Evolutionary conservation across 2,797 vertebrate species (phyloP).

Genomic region (Lophura swinhoii): DNA sequence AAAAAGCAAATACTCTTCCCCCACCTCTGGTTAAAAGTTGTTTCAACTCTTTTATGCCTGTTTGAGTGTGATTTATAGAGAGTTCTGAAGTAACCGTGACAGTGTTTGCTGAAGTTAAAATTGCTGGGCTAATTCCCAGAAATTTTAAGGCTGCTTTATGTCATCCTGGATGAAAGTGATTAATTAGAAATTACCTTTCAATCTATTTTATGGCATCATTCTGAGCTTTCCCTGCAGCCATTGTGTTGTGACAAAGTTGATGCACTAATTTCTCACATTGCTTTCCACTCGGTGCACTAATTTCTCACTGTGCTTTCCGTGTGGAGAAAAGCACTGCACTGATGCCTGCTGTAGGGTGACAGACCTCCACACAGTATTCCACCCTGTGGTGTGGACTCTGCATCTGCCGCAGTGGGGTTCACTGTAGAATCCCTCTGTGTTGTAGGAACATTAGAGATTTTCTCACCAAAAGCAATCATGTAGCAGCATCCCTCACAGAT

Average conservation of each 20-base stretch:
- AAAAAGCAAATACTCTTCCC: background rate
- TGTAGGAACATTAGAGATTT: background rate
- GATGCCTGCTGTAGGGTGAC: background rate
- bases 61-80: background rate
- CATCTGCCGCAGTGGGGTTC: background rate
- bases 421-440: background rate
- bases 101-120: background rate
- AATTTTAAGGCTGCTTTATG: constrained; percentile 24
- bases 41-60: constrained; percentile 42
- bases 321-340: background rate
- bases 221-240: background rate
- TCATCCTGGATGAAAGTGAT: constrained; percentile 24
- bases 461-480: background rate
- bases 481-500: background rate
- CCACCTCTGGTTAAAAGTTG: background rate
- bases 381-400: background rate
- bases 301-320: background rate
- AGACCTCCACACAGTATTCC: background rate
- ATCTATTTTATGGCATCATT: background rate
- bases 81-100: constrained; percentile 49
- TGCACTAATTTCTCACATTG: background rate
- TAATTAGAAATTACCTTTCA: constrained; percentile 31
- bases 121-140: background rate
- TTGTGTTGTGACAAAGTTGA: background rate
- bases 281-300: background rate